Evolutionary conservation across 2,888 invertebrate species (phyloP).

Genomic region (Melipona beecheii): DNA sequence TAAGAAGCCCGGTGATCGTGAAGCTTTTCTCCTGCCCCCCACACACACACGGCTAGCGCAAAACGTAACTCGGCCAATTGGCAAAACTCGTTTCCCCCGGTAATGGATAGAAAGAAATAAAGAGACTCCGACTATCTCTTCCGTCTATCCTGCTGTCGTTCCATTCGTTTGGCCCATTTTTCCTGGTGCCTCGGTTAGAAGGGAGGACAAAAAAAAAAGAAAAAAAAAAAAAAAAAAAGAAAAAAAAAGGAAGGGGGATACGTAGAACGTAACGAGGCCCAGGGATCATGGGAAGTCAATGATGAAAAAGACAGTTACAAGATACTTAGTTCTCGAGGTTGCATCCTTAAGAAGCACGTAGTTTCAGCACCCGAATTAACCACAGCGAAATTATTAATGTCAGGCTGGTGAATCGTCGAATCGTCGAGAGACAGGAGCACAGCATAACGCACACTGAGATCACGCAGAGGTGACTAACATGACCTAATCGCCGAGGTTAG

Average conservation of each 20-base stretch:
- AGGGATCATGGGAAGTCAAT: neutral
- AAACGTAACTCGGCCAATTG: constrained; percentile 28
- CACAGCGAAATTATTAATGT: constrained; percentile 71
- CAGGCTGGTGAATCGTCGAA: constrained; percentile 89
- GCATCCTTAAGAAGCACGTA: constrained; percentile 17
- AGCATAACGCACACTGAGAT: constrained; percentile 89
- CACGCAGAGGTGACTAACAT: constrained; percentile 86
- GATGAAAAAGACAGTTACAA: constrained; percentile 62
- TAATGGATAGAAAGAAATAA: constrained; percentile 2
- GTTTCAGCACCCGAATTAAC: constrained; percentile 16
- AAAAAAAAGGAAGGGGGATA: neutral
- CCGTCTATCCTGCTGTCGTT: neutral
- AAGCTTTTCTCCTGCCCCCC: neutral
- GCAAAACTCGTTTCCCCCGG: constrained; percentile 6
- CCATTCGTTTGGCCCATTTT: neutral
- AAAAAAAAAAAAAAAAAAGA: neutral
- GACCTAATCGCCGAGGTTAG: constrained; percentile 67
- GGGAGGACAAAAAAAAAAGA: neutral
- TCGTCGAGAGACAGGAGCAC: constrained; percentile 89
- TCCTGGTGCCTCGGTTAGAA: neutral
- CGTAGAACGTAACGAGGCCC: neutral
- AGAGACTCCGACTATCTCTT: neutral
- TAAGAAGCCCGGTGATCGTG: neutral
- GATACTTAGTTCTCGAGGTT: neutral
- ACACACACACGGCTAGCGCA: neutral